These are phyloP conservation scores for Aspidiotus destructor DNA, from an alignment of 2,888 invertebrate genomes.

Conservation along the genomic window DNA sequence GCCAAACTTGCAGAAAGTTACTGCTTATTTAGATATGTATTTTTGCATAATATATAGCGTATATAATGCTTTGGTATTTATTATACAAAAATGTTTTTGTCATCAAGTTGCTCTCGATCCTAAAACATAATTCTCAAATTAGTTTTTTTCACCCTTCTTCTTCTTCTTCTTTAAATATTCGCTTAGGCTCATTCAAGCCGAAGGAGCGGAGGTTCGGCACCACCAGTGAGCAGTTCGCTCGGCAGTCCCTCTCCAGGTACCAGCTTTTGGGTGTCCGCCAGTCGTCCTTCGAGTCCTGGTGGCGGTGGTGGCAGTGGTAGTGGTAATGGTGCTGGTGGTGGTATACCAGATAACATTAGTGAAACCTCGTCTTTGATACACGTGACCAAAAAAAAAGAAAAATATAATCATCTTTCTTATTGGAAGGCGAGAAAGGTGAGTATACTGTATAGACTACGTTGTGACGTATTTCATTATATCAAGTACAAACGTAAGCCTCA, in stretches of 20 bases:
- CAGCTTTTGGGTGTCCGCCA: conserved; percentile 42
- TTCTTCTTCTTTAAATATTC: neutral
- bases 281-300: conserved; percentile 45
- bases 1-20: no score
- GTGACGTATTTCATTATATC: neutral
- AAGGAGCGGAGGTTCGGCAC: conserved; percentile 3
- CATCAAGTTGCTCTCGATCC: neutral
- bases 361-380: conserved; percentile 51
- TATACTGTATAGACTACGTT: neutral
- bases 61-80: neutral
- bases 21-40: no score
- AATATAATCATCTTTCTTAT: conserved; percentile 71
- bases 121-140: neutral
- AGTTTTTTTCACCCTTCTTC: no score
- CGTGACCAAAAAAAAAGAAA: conserved; percentile 45
- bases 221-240: conserved; percentile 1
- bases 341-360: conserved; percentile 49
- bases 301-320: conserved; percentile 22
- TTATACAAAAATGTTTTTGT: neutral
- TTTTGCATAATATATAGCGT: no score
- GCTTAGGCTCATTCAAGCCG: conserved; percentile 6
- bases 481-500: neutral
- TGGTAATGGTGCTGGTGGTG: no score
- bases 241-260: conserved; percentile 30
- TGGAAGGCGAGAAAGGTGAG: conserved; percentile 61